Evolutionary conservation across 2,113 vertebrate genomes (phyloP), one percentile per base, ranked within the genome.

Genomic region (Aegotheles bennettii): DNA sequence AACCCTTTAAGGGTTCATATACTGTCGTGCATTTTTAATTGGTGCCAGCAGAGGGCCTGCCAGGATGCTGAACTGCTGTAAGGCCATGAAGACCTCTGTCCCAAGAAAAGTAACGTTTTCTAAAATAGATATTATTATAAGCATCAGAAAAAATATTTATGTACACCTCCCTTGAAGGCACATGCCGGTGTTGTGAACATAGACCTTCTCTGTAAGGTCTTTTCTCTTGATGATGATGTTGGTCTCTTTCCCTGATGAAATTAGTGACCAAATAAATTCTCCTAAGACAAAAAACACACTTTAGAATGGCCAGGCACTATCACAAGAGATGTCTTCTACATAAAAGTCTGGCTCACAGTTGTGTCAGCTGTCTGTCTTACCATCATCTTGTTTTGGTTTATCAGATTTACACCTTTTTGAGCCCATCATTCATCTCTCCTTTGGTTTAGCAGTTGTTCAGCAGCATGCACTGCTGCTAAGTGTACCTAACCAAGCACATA

Each of bases 81-180:
- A 19, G 8, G 31, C 12, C 4, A 1, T 8, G 21, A 36, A 28
- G 42, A 13, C 8, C 18, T 8, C 7, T 0, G 5, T 19, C 31
- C 33, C 11, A 2, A 26, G 28, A 11, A 73, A 48, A 42, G 16
- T 2, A 5, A 3, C 1, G 8, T 35, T 87, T 68, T 74, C 76
- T 76, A 9, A 64, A 64, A 53, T n/a, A 48, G 42, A n/a, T 77
- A 14, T 3, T 65, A 11, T 6, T 24, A 10, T 7, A 25, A 79
- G 38, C 1, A 0, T 53, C 21, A 69, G 59, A n/a, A 75, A n/a
- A 21, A 84, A 40, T 29, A 33, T 9, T 60, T 9, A 29, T 14
- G 20, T 10, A 13, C 23, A 25, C 38, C 29, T 77, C 36, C 38
- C 59, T 48, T 70, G 50, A 87, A 70, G 69, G 51, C 50, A 54